These are phyloP conservation scores for Ovis canadensis DNA, from an alignment of 2,113 vertebrate species.

Conservation along the genomic window DNA sequence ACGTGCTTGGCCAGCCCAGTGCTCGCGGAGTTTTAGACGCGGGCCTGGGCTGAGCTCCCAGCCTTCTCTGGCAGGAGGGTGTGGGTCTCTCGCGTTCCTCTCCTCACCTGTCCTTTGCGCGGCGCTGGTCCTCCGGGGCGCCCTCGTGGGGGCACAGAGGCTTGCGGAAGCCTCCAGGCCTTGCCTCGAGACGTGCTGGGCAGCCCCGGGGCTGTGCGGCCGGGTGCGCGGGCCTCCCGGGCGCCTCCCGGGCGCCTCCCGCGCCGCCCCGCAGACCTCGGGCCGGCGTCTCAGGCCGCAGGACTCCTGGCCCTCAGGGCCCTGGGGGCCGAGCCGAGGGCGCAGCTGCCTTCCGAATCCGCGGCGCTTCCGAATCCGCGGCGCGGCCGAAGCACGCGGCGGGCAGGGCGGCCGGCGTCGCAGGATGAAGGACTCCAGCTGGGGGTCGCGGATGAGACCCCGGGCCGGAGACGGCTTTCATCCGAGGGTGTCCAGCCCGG, in stretches of 20 bases:
- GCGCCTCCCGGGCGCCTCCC: too few species aligned
- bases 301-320: not conserved
- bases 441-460: not conserved
- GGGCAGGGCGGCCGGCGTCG: too few species aligned
- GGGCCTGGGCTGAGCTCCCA: not conserved
- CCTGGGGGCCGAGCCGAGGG: not conserved
- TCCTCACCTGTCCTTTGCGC: not conserved
- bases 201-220: not conserved
- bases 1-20: not conserved
- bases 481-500: not conserved
- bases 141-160: not conserved
- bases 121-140: not conserved
- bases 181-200: not conserved
- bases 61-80: not conserved
- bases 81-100: not conserved
- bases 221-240: not conserved
- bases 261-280: not conserved
- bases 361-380: not conserved
- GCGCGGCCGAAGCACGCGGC: not conserved
- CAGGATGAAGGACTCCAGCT: accelerated
- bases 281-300: not conserved
- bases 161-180: not conserved
- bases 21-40: accelerated
- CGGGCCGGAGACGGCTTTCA: not conserved
- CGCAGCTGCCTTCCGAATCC: not conserved